Evolutionary conservation across 2,797 vertebrate genomes (phyloP), one percentile per base, ranked within the genome.

Genomic region (Anabas testudineus): DNA sequence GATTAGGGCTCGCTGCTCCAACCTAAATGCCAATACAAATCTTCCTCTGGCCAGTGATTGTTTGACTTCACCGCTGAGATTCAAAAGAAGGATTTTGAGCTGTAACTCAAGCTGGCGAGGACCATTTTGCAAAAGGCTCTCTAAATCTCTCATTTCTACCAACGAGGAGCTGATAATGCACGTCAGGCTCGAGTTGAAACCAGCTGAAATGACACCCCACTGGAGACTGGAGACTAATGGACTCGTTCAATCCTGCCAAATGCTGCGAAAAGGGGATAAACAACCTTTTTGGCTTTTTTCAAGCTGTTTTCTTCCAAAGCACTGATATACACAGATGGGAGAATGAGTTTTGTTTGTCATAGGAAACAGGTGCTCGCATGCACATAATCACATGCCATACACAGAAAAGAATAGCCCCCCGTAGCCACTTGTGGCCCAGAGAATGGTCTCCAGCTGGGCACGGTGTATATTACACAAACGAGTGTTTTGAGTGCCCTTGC

Each of bases 341-440:
- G 80, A 87, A 78, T 22, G 22, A 85, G 70, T 69, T 65, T 67
- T 80, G 84, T 88, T 89, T 88, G 80, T 87, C 83, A 71, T 71
- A 92, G 92, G 90, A 94, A 93, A 87, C 92, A 93, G 91, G 91
- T 94, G 93, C 81, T 84, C 43, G 47, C 68, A 70, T 54, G 76
- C 67, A 75, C 71, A 81, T 82, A 87, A 90, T 89, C 84, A 81
- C 74, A 83, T 57, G 73, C 68, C 81, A 64, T 74, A 75, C 70
- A 76, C 69, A 51, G 75, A 82, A 36, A 74, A 81, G 57, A 90
- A 85, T 74, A 71, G 42, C 34, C 71, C 69, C 76, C 53, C n/a
- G 7, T 67, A 69, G 78, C 76, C 73, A 79, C 81, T 85, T 67
- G 80, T 70, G 80, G 83, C 60, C 54, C 26, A 45, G 77, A 87